Percentiles rank a stretch among this genome's conserved stretches.
Evolutionary conservation across 2,797 vertebrate species (phyloP).

Genomic region (Danio choprae): DNA sequence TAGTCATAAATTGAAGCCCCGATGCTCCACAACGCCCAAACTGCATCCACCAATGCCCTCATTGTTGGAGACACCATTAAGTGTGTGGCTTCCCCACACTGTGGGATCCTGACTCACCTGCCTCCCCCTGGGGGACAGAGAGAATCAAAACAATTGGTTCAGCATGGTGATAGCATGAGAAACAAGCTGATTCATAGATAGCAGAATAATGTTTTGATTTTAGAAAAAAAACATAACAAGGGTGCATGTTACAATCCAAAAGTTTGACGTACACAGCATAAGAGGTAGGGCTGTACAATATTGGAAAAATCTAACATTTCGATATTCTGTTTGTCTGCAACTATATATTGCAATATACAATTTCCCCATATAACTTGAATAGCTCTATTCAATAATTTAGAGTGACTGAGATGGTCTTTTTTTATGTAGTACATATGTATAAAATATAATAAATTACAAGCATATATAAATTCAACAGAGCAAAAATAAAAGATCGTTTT

Average conservation of each 20-base stretch:
- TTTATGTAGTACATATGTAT: no score
- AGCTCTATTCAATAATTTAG: no score
- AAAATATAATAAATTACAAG: no score
- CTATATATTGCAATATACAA: no score
- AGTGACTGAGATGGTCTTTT: no score
- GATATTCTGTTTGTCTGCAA: no score
- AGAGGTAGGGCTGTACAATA: no score
- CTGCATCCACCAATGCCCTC: constrained; percentile 80
- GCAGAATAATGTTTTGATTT: not conserved
- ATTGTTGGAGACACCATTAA: constrained; percentile 80
- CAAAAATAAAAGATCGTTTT: no score
- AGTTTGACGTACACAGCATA: no score
- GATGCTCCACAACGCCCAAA: constrained; percentile 82
- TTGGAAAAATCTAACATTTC: no score
- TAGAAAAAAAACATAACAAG: not conserved
- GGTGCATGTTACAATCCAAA: not conserved
- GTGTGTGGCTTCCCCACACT: constrained; percentile 45
- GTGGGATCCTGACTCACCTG: constrained; percentile 38
- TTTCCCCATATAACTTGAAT: no score
- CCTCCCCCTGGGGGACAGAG: constrained; percentile 17
- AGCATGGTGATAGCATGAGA: not conserved
- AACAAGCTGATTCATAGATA: not conserved
- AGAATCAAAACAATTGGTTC: not conserved
- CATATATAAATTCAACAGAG: no score
- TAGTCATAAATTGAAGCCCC: constrained; percentile 82